Evolutionary conservation across 2,888 invertebrate genomes (phyloP).

Genomic region (Platerodrilus igneus): DNA sequence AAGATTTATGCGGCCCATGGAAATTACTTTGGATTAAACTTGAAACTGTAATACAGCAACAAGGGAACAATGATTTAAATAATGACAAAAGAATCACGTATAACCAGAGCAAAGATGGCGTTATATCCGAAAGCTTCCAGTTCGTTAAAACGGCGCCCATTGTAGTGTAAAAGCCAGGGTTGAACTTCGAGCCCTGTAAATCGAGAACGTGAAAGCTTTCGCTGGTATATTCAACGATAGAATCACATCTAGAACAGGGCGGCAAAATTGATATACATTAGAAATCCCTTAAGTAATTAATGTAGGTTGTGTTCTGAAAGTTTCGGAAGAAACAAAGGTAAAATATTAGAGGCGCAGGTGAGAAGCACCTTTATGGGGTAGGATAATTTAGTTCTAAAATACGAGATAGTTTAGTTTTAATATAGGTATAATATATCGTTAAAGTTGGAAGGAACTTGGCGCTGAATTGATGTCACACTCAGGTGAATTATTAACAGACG

Average conservation of each 20-base stretch:
- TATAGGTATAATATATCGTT: constrained; percentile 17
- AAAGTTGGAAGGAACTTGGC: constrained; percentile 19
- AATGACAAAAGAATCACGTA: constrained; percentile 8
- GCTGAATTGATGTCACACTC: constrained; percentile 21
- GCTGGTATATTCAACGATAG: constrained; percentile 10
- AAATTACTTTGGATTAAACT: no score
- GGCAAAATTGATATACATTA: no score
- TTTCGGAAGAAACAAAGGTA: constrained; percentile 13
- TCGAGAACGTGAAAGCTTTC: constrained; percentile 21
- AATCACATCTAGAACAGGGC: constrained; percentile 5
- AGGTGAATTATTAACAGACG: constrained; percentile 20
- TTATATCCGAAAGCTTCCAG: constrained; percentile 17
- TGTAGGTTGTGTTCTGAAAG: no score
- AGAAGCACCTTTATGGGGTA: constrained; percentile 15
- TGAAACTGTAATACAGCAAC: no score
- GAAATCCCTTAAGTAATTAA: no score
- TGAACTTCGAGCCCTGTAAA: constrained; percentile 18
- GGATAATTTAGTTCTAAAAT: constrained; percentile 8
- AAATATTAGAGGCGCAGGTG: constrained; percentile 20
- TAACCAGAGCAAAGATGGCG: no score
- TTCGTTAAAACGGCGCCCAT: constrained; percentile 21
- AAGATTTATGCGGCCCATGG: no score
- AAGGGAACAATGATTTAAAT: no score
- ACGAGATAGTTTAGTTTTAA: constrained; percentile 13
- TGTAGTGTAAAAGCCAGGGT: constrained; percentile 22